These are phyloP conservation scores for Euleptes europaea DNA, from an alignment of 2,113 vertebrate genomes.

Conservation along the genomic window DNA sequence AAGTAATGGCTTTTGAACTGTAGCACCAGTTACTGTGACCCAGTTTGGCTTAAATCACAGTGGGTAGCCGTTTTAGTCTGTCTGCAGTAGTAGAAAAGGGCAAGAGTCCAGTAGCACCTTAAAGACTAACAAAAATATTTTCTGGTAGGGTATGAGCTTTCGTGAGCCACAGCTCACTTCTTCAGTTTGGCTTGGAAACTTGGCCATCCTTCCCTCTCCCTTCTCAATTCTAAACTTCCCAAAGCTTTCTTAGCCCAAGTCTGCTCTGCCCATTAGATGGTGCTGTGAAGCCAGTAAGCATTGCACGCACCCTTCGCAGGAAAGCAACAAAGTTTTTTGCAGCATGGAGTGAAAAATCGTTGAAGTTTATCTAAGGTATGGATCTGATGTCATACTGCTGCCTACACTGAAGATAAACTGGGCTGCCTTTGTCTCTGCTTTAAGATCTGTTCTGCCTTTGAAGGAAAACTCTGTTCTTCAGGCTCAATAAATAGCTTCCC, in stretches of 20 bases:
- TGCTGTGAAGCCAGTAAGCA: not conserved
- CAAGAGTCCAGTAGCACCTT: too few species aligned
- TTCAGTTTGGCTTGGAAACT: not conserved
- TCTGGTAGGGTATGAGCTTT: too few species aligned
- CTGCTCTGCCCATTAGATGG: slow-evolving; percentile 15
- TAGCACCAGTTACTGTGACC: not conserved
- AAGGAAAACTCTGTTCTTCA: not conserved
- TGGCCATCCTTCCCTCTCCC: fast-evolving
- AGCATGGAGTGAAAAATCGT: not conserved
- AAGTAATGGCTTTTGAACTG: slow-evolving; percentile 15
- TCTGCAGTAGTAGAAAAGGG: too few species aligned
- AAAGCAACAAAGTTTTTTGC: not conserved
- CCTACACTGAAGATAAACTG: not conserved
- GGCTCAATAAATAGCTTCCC: too few species aligned
- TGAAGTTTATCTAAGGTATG: not conserved
- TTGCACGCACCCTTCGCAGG: not conserved
- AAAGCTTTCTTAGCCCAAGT: not conserved
- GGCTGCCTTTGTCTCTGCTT: not conserved
- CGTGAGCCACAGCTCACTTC: too few species aligned
- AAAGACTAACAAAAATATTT: too few species aligned
- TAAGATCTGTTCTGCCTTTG: not conserved
- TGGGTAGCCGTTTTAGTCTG: too few species aligned
- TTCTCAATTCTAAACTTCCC: not conserved
- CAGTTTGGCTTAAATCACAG: not conserved
- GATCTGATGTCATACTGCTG: not conserved